Evolutionary conservation across 2,888 invertebrate genomes (phyloP).

Genomic region (Plebejus anna): DNA sequence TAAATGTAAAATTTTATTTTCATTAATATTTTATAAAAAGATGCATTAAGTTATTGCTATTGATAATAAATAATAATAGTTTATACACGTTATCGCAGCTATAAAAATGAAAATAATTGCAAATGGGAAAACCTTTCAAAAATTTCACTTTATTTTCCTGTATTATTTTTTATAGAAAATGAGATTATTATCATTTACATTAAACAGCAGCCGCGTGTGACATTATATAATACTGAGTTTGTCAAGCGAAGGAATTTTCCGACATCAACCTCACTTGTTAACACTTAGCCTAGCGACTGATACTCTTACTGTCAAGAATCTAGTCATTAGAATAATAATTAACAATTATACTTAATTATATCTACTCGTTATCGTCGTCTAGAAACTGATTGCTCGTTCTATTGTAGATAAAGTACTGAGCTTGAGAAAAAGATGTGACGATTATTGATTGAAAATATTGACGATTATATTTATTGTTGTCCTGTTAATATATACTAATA

Average conservation of each 20-base stretch:
- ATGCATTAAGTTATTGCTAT: too few species aligned
- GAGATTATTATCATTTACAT: background rate
- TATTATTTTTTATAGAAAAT: background rate
- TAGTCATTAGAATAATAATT: background rate
- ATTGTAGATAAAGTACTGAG: too few species aligned
- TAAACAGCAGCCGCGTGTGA: background rate
- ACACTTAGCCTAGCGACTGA: background rate
- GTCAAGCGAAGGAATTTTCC: background rate
- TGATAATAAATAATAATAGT: too few species aligned
- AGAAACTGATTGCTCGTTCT: background rate
- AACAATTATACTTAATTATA: background rate
- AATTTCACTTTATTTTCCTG: too few species aligned
- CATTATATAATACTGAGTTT: background rate
- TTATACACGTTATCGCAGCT: too few species aligned
- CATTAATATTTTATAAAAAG: too few species aligned
- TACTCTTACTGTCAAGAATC: background rate
- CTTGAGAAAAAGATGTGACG: too few species aligned
- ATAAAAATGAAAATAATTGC: too few species aligned
- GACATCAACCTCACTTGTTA: background rate
- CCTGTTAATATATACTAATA: too few species aligned
- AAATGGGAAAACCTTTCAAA: background rate
- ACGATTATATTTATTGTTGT: too few species aligned
- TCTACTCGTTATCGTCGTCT: background rate
- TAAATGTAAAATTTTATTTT: too few species aligned
- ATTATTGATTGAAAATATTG: too few species aligned